Conservation (phyloP, 2,888 invertebrate genomes). For the Calameuta filiformis region DNA sequence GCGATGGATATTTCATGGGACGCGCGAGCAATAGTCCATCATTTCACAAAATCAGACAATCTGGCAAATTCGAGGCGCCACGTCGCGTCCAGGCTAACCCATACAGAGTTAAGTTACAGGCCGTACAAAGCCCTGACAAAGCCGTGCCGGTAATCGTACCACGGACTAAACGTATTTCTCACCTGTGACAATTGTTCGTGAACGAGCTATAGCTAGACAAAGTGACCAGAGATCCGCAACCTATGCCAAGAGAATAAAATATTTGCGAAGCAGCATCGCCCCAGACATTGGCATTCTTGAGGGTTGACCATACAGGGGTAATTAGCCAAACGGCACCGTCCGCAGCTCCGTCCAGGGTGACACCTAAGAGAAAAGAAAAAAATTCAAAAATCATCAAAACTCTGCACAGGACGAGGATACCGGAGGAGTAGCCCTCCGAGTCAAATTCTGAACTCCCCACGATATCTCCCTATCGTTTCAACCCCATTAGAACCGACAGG, state of each 20-base stretch:
- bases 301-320: conserved; percentile 76
- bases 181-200: conserved; percentile 75
- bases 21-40: neutral
- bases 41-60: neutral
- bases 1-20: neutral
- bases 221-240: conserved; percentile 79
- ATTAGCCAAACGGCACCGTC: conserved; percentile 81
- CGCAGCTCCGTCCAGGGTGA: conserved; percentile 75
- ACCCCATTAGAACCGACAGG: too few relatives aligned
- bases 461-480: too few relatives aligned
- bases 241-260: conserved; percentile 85
- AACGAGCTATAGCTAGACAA: conserved; percentile 82
- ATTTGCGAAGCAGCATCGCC: conserved; percentile 86
- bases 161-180: conserved; percentile 7
- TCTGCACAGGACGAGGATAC: neutral
- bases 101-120: neutral
- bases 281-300: conserved; percentile 79
- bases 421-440: neutral
- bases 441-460: neutral
- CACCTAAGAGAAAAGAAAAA: conserved; percentile 67
- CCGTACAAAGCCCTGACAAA: neutral
- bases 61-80: conserved; percentile 6
- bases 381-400: too few relatives aligned
- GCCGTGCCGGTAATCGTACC: neutral
- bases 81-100: neutral